phyloP scores from a whole-genome alignment of 1,140 invertebrate genomes.

The Apis dorsata region DNA sequence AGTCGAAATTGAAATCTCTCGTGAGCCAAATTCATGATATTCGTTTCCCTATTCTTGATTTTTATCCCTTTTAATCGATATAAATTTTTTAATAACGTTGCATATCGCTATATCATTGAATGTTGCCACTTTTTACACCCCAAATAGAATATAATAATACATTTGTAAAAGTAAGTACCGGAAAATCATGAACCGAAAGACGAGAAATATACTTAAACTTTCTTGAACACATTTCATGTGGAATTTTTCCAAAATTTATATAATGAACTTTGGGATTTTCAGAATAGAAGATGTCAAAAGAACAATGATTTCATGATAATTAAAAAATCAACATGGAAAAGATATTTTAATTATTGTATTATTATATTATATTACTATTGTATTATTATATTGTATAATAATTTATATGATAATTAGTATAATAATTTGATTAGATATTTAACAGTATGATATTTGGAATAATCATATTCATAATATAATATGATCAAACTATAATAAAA shows the following conservation, averaged over 20 bases:
- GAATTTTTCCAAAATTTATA: conserved; percentile 9
- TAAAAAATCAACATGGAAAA: background rate
- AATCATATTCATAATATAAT: too few species aligned
- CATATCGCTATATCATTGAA: background rate
- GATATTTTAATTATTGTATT: too few species aligned
- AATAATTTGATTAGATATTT: too few species aligned
- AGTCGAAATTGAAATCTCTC: background rate
- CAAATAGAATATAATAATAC: background rate
- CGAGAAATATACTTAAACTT: background rate
- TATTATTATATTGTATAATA: too few species aligned
- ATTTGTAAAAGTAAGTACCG: background rate
- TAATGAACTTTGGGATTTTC: background rate
- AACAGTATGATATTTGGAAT: too few species aligned
- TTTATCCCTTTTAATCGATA: background rate
- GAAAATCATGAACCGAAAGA: conserved; percentile 10
- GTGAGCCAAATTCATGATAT: background rate
- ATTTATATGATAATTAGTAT: too few species aligned
- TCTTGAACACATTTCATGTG: background rate
- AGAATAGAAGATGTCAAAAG: background rate
- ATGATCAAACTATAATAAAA: too few species aligned
- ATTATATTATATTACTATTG: too few species aligned
- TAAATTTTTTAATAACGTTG: background rate
- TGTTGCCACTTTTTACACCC: background rate
- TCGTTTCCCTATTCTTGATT: background rate
- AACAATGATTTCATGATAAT: background rate